Conservation (phyloP, 2,113 vertebrate species). For the Hypanus sabinus region DNA sequence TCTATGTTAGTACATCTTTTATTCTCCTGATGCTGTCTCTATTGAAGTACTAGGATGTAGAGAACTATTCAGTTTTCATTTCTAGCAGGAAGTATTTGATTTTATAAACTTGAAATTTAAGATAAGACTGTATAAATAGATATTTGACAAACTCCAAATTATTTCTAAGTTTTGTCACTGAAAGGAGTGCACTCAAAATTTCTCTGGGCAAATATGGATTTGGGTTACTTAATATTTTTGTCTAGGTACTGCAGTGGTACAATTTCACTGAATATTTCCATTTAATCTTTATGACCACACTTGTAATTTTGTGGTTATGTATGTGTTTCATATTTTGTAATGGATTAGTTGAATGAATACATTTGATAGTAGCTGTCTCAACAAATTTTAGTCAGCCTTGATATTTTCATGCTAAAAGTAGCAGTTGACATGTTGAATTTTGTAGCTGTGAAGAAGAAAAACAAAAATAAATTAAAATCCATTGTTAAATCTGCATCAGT, state of each 20-base stretch:
- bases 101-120: conserved; percentile 40
- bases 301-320: not conserved
- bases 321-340: not conserved
- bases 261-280: not conserved
- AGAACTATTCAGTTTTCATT: conserved; percentile 35
- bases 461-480: not conserved
- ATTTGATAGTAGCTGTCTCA: not conserved
- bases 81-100: conserved; percentile 41
- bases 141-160: not conserved
- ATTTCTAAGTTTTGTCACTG: not conserved
- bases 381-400: not conserved
- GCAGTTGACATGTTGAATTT: not conserved
- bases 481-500: not conserved
- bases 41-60: not conserved
- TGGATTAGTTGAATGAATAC: not conserved
- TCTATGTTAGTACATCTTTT: not conserved
- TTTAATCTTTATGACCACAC: not conserved
- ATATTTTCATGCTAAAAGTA: not conserved
- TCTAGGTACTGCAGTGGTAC: not conserved
- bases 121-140: conserved; percentile 25
- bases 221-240: not conserved
- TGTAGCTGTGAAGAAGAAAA: not conserved
- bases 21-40: not conserved
- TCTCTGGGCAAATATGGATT: not conserved
- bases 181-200: not conserved